These are phyloP conservation scores for Capromys pilorides DNA, from an alignment of 2,797 vertebrate genomes.

Conservation along the genomic window DNA sequence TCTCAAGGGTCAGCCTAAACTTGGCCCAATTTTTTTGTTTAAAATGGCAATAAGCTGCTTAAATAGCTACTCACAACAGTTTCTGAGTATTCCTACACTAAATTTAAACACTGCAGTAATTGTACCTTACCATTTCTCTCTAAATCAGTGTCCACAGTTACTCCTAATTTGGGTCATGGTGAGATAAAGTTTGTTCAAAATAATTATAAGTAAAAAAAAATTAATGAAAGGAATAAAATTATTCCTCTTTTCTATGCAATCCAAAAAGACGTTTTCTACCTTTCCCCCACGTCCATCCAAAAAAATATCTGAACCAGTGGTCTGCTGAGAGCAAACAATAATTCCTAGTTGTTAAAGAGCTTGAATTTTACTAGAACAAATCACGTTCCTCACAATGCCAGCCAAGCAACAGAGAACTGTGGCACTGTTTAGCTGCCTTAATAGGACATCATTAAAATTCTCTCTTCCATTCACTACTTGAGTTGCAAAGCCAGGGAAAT, in stretches of 20 bases:
- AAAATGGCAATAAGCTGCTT: constrained; percentile 17
- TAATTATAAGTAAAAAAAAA: constrained; percentile 21
- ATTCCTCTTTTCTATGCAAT: constrained; percentile 19
- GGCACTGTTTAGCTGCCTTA: constrained; percentile 62
- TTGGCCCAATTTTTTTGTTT: neutral
- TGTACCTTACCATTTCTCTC: constrained; percentile 15
- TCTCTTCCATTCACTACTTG: constrained; percentile 63
- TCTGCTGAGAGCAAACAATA: constrained; percentile 37
- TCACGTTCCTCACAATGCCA: constrained; percentile 64
- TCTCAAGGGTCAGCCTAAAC: constrained; percentile 20
- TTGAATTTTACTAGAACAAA: constrained; percentile 49
- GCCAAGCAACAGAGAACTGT: constrained; percentile 53
- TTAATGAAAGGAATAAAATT: neutral
- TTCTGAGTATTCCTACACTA: neutral
- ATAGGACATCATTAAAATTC: constrained; percentile 73
- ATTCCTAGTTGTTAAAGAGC: constrained; percentile 41
- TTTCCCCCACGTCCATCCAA: neutral
- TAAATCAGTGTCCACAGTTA: constrained; percentile 30
- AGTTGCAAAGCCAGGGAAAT: constrained; percentile 69
- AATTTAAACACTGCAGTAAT: constrained; percentile 45
- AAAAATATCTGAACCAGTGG: constrained; percentile 18
- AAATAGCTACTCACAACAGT: neutral
- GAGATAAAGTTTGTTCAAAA: constrained; percentile 38
- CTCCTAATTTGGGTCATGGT: constrained; percentile 3
- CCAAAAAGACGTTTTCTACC: neutral